Evolutionary conservation across 2,888 invertebrate genomes (phyloP).

Genomic region (Sturmia bella): DNA sequence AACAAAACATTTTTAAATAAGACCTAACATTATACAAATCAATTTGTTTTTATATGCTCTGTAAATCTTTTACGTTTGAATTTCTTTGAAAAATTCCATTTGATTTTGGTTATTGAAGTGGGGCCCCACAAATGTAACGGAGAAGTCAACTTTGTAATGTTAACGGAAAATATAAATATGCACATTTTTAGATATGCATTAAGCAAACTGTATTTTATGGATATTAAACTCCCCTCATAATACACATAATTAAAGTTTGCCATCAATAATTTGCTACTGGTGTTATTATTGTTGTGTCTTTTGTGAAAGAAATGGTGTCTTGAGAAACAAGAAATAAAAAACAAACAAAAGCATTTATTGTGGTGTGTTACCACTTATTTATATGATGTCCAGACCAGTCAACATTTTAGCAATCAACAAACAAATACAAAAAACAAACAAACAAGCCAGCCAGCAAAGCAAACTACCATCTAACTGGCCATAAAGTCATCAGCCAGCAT

Average conservation of each 20-base stretch:
- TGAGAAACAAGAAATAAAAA: conserved; percentile 51
- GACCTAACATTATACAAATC: too few species aligned
- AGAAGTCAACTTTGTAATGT: neutral
- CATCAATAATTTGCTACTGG: conserved; percentile 32
- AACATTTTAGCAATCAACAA: conserved; percentile 49
- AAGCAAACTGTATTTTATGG: neutral
- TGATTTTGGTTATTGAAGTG: too few species aligned
- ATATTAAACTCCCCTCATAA: conserved; percentile 19
- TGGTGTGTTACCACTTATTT: conserved; percentile 41
- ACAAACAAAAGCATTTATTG: conserved; percentile 30
- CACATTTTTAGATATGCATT: neutral
- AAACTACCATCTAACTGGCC: conserved; percentile 54
- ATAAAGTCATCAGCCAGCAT: conserved; percentile 61
- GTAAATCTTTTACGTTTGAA: too few species aligned
- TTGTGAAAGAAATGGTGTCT: conserved; percentile 61
- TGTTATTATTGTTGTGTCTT: conserved; percentile 31
- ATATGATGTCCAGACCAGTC: conserved; percentile 64
- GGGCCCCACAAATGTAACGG: neutral
- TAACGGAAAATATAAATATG: neutral
- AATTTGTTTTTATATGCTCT: too few species aligned
- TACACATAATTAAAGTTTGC: conserved; percentile 15
- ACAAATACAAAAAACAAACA: conserved; percentile 42
- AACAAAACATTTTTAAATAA: too few species aligned
- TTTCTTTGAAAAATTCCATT: too few species aligned
- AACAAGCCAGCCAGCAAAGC: conserved; percentile 45